Conservation (phyloP, 2,888 invertebrate species). For the Uropetala carovei region DNA sequence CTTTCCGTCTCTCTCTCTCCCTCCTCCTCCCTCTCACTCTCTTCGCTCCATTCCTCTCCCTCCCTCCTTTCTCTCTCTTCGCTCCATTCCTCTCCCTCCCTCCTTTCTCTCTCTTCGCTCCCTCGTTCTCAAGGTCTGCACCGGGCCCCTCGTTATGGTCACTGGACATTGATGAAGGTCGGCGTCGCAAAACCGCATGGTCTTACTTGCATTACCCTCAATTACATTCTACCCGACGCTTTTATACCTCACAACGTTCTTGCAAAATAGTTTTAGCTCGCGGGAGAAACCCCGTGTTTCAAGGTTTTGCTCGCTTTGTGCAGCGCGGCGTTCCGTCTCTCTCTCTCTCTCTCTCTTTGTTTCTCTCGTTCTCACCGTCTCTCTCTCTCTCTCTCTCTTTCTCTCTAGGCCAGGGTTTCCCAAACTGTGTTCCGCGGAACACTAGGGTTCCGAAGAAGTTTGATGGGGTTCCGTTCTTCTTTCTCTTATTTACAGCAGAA, state of each 20-base stretch:
- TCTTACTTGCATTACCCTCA: constrained; percentile 64
- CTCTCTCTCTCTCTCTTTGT: background rate
- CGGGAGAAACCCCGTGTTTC: constrained; percentile 32
- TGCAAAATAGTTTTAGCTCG: constrained; percentile 46
- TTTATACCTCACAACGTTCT: constrained; percentile 41
- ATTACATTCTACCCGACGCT: constrained; percentile 43
- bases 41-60: background rate
- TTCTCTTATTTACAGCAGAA: too few relatives aligned
- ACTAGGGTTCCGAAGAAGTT: too few relatives aligned
- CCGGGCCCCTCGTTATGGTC: constrained; percentile 56
- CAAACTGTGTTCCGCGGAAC: too few relatives aligned
- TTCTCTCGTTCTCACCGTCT: background rate
- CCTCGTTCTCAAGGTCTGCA: constrained; percentile 51
- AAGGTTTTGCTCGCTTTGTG: constrained; percentile 12
- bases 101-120: constrained; percentile 31
- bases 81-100: background rate
- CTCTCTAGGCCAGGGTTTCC: too few relatives aligned
- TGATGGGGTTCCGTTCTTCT: too few relatives aligned
- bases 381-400: too few relatives aligned
- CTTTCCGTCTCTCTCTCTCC: constrained; percentile 33
- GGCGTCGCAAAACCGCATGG: constrained; percentile 56
- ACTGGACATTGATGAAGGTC: constrained; percentile 63
- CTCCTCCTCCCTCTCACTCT: constrained; percentile 15
- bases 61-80: background rate
- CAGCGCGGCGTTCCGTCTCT: background rate